phyloP scores from a whole-genome alignment of 2,113 vertebrate genomes.

The Ptyas mucosa region DNA sequence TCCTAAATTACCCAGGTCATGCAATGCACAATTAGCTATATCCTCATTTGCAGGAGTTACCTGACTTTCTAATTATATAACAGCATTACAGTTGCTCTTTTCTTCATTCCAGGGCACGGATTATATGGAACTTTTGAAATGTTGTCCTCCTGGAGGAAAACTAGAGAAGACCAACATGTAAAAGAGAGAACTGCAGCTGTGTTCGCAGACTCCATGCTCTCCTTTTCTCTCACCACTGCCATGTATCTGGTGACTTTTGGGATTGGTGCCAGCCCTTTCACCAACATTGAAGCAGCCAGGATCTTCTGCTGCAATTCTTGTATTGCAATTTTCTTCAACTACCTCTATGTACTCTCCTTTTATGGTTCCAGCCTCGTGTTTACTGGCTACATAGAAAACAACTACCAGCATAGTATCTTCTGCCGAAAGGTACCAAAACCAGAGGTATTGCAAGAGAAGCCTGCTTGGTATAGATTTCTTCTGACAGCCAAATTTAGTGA shows the following conservation, averaged over 20 bases:
- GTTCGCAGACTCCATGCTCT: slow-evolving; percentile 96
- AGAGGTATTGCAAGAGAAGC: slow-evolving; percentile 89
- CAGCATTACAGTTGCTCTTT: slow-evolving; percentile 55
- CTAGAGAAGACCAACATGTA: slow-evolving; percentile 95
- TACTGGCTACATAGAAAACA: slow-evolving; percentile 97
- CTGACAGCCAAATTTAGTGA: slow-evolving; percentile 95
- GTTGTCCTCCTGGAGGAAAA: slow-evolving; percentile 96
- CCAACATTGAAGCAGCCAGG: slow-evolving; percentile 97
- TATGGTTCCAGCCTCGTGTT: slow-evolving; percentile 98
- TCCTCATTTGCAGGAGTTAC: neutral
- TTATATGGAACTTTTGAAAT: slow-evolving; percentile 98
- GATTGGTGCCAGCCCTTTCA: slow-evolving; percentile 97
- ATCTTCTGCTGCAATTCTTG: slow-evolving; percentile 97
- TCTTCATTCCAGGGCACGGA: slow-evolving; percentile 89
- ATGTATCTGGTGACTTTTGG: slow-evolving; percentile 97
- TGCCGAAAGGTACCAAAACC: slow-evolving; percentile 94
- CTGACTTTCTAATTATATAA: slow-evolving; percentile 21
- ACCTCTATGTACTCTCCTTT: slow-evolving; percentile 97
- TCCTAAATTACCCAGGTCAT: slow-evolving; percentile 14
- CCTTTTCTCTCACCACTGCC: slow-evolving; percentile 94
- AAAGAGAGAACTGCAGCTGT: slow-evolving; percentile 96
- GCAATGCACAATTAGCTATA: slow-evolving; percentile 3
- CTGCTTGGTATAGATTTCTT: slow-evolving; percentile 95
- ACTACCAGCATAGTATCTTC: slow-evolving; percentile 97
- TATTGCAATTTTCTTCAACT: slow-evolving; percentile 91